phyloP scores from a whole-genome alignment of 2,888 invertebrate genomes.

The Azorinus chamasolen region DNA sequence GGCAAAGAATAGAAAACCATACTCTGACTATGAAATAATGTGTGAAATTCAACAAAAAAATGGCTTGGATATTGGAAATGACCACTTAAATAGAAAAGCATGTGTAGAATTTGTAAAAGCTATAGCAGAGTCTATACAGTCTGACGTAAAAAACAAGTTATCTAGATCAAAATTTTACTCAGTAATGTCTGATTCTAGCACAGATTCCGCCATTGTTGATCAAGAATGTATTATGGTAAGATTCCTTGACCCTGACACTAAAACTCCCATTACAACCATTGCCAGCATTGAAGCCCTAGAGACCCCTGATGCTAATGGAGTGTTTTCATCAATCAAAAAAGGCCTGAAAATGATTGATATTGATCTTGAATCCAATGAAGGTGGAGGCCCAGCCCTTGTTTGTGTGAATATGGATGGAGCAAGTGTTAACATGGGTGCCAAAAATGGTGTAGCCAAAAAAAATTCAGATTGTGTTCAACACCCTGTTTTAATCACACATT shows the following conservation, averaged over 20 bases:
- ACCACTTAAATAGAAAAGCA: slow-evolving; percentile 17
- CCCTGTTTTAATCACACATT: slow-evolving; percentile 35
- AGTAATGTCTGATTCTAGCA: slow-evolving; percentile 28
- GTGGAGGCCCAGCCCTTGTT: slow-evolving; percentile 10
- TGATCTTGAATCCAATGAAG: too few species aligned
- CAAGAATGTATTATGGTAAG: slow-evolving; percentile 17
- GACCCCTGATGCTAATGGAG: slow-evolving; percentile 28
- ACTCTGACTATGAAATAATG: neutral
- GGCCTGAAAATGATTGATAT: slow-evolving; percentile 4
- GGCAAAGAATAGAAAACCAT: neutral
- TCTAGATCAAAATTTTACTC: slow-evolving; percentile 7
- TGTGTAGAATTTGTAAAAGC: slow-evolving; percentile 21
- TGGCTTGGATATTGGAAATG: neutral
- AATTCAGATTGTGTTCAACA: slow-evolving; percentile 25
- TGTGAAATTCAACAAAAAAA: slow-evolving; percentile 1
- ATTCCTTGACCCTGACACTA: slow-evolving; percentile 15
- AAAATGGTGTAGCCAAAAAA: slow-evolving; percentile 37
- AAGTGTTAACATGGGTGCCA: slow-evolving; percentile 40
- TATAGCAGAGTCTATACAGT: slow-evolving; percentile 11
- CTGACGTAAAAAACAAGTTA: slow-evolving; percentile 2
- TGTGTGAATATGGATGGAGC: slow-evolving; percentile 50
- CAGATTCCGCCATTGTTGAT: slow-evolving; percentile 15
- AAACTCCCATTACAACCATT: slow-evolving; percentile 2
- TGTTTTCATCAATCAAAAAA: slow-evolving; percentile 8
- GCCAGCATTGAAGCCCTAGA: slow-evolving; percentile 27